phyloP scores from a whole-genome alignment of 2,113 vertebrate genomes.

The Telmatochromis bifrenatus region DNA sequence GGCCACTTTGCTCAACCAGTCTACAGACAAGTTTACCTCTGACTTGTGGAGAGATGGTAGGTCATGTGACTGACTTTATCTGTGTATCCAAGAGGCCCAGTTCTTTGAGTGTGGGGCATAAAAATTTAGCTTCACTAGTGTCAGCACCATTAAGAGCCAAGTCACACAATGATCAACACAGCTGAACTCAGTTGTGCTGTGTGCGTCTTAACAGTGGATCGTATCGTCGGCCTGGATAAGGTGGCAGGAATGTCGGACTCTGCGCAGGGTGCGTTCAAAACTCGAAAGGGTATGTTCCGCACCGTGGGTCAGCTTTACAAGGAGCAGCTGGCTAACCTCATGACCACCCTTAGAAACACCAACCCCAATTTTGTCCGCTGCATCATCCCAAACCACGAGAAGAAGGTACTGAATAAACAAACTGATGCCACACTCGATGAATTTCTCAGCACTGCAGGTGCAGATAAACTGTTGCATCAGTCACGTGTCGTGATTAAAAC shows the following conservation, averaged over 20 bases:
- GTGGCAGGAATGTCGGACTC: constrained; percentile 91
- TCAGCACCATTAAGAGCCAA: neutral
- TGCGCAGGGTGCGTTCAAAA: constrained; percentile 86
- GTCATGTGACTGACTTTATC: constrained; percentile 1
- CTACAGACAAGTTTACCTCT: constrained; percentile 89
- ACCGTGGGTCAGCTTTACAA: constrained; percentile 97
- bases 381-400: constrained; percentile 98
- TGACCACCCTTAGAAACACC: constrained; percentile 93
- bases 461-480: neutral
- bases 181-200: neutral
- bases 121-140: neutral
- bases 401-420: constrained; percentile 77
- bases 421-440: neutral
- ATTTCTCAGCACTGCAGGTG: neutral
- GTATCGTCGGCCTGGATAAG: constrained; percentile 94
- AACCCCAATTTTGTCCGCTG: constrained; percentile 98
- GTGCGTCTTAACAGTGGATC: constrained; percentile 79
- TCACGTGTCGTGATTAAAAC: neutral
- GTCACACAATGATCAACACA: neutral
- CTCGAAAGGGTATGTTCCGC: constrained; percentile 96
- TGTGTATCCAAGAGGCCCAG: neutral
- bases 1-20: constrained; percentile 90
- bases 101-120: neutral
- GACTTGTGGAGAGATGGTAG: constrained; percentile 96
- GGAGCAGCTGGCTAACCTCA: constrained; percentile 93